Evolutionary conservation across 2,888 invertebrate species (phyloP).

Genomic region (Cantharis flavilabris): DNA sequence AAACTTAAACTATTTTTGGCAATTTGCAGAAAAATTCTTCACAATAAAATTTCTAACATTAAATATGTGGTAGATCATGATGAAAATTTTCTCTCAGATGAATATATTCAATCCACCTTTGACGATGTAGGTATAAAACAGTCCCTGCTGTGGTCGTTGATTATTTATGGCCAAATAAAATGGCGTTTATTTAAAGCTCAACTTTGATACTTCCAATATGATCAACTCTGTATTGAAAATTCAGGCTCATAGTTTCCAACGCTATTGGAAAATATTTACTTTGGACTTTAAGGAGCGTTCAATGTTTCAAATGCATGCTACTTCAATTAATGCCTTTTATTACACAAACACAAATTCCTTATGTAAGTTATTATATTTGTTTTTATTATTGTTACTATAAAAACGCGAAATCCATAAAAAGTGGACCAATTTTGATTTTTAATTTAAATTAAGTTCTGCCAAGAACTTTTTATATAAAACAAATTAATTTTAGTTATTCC

Average conservation of each 20-base stretch:
- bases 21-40: neutral
- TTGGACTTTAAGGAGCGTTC: neutral
- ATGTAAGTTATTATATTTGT: neutral
- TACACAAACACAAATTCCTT: neutral
- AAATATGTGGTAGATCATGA: neutral
- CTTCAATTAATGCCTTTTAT: neutral
- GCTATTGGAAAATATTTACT: neutral
- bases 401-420: too few relatives aligned
- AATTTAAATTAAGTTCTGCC: too few relatives aligned
- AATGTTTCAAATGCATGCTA: neutral
- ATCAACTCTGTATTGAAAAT: neutral
- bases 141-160: neutral
- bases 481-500: conserved; percentile 5
- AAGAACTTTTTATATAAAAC: too few relatives aligned
- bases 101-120: neutral
- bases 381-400: neutral
- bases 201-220: neutral
- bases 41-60: neutral
- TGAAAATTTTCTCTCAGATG: neutral
- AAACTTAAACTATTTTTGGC: neutral
- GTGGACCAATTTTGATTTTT: too few relatives aligned
- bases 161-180: neutral
- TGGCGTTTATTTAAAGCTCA: neutral
- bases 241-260: neutral
- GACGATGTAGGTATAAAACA: neutral